These are phyloP conservation scores for Pterophyllum scalare DNA, from an alignment of 2,113 vertebrate species.

Conservation along the genomic window DNA sequence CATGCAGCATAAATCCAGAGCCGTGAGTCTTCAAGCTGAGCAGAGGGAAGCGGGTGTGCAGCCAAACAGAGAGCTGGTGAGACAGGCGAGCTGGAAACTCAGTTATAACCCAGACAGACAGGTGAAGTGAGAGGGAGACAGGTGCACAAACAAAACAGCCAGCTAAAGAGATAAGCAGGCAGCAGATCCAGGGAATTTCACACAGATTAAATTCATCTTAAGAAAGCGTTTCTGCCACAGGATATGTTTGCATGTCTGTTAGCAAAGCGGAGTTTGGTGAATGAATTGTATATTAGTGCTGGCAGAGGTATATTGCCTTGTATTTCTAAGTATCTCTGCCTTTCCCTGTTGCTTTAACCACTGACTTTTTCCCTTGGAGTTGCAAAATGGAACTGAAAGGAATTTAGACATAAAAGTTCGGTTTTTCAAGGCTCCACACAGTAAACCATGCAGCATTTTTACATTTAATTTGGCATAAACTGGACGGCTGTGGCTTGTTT, in stretches of 20 bases:
- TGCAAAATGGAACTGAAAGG: background rate
- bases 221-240: background rate
- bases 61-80: background rate
- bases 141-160: slow-evolving; percentile 24
- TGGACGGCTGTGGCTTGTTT: no score
- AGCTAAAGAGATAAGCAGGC: slow-evolving; percentile 27
- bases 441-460: background rate
- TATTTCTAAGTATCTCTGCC: background rate
- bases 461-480: background rate
- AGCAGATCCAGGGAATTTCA: slow-evolving; percentile 53
- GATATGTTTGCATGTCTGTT: background rate
- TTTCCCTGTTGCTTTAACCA: background rate
- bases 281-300: slow-evolving; percentile 12
- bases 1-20: slow-evolving; percentile 39
- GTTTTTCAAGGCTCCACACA: background rate
- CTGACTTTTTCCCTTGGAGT: background rate
- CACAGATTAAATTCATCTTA: slow-evolving; percentile 47
- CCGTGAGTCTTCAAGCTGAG: slow-evolving; percentile 16
- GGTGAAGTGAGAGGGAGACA: slow-evolving; percentile 20
- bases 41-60: background rate
- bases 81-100: slow-evolving; percentile 1
- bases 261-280: background rate
- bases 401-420: background rate
- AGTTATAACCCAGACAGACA: slow-evolving; percentile 20
- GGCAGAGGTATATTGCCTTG: background rate